These are phyloP conservation scores for Dryoscopus gambensis DNA, from an alignment of 2,113 vertebrate genomes.

Conservation along the genomic window DNA sequence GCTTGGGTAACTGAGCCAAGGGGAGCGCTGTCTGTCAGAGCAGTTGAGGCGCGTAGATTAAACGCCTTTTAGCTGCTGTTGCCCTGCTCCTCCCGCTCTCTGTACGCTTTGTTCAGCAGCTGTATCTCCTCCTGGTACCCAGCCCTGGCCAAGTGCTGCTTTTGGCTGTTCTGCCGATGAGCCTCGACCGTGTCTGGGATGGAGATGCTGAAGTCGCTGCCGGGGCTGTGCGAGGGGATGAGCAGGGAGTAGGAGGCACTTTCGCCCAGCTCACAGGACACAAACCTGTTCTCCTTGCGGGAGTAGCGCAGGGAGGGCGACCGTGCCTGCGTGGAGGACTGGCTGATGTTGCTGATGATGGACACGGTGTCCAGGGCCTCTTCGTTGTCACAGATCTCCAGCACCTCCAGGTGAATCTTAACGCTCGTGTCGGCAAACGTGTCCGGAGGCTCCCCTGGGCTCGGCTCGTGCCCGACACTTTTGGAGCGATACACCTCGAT, in stretches of 20 bases:
- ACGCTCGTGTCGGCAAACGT: slow-evolving; percentile 86
- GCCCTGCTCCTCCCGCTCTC: slow-evolving; percentile 74
- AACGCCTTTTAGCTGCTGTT: not conserved
- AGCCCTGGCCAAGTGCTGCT: slow-evolving; percentile 76
- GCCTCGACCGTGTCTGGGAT: slow-evolving; percentile 97
- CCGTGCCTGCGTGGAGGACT: slow-evolving; percentile 89
- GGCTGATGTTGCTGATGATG: slow-evolving; percentile 96
- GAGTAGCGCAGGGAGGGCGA: slow-evolving; percentile 95
- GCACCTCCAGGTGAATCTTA: slow-evolving; percentile 94
- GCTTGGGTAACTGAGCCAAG: not conserved
- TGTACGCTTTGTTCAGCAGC: slow-evolving; percentile 89
- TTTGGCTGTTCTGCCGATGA: slow-evolving; percentile 87
- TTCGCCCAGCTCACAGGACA: slow-evolving; percentile 93
- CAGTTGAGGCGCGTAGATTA: not conserved
- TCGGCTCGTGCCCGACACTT: slow-evolving; percentile 93
- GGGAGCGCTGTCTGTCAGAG: not conserved
- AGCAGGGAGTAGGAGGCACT: slow-evolving; percentile 93
- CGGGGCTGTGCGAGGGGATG: slow-evolving; percentile 84
- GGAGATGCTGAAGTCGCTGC: slow-evolving; percentile 89
- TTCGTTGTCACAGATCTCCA: slow-evolving; percentile 94
- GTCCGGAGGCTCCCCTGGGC: slow-evolving; percentile 74
- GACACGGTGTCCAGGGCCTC: slow-evolving; percentile 96
- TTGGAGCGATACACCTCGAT: slow-evolving; percentile 96
- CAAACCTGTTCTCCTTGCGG: slow-evolving; percentile 91
- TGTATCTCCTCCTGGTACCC: slow-evolving; percentile 95